phyloP scores from a whole-genome alignment of 2,113 vertebrate species.

The Aythya baeri region DNA sequence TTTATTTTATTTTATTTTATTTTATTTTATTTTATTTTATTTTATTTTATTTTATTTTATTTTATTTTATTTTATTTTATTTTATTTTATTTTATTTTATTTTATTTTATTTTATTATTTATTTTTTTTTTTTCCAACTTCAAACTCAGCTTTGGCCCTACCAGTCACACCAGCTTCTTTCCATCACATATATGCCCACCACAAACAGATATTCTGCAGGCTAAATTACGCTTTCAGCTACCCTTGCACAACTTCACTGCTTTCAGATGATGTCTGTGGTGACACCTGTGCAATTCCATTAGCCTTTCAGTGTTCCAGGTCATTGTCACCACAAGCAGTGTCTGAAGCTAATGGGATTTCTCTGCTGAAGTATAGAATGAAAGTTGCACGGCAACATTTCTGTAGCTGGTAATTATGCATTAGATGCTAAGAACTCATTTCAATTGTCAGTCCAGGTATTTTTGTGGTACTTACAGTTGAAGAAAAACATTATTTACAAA shows the following conservation, averaged over 20 bases:
- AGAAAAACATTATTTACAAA: background rate
- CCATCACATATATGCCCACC: accelerated
- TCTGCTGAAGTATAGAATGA: background rate
- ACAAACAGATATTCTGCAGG: background rate
- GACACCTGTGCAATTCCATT: background rate
- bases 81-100: background rate
- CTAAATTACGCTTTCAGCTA: background rate
- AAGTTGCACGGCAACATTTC: background rate
- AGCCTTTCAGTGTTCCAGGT: background rate
- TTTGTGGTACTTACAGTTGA: background rate
- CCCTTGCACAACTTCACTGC: background rate
- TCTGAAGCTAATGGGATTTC: background rate
- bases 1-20: background rate
- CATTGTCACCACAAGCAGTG: background rate
- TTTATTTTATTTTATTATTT: too few species aligned
- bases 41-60: too few species aligned
- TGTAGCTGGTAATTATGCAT: background rate
- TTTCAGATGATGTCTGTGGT: background rate
- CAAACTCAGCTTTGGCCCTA: background rate
- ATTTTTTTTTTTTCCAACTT: background rate
- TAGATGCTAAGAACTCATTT: background rate
- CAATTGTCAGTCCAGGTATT: background rate
- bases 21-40: too few species aligned
- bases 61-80: too few species aligned
- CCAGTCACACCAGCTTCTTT: background rate